These are phyloP conservation scores for Mastomys natalensis DNA, from an alignment of 2,113 vertebrate genomes.

Conservation along the genomic window DNA sequence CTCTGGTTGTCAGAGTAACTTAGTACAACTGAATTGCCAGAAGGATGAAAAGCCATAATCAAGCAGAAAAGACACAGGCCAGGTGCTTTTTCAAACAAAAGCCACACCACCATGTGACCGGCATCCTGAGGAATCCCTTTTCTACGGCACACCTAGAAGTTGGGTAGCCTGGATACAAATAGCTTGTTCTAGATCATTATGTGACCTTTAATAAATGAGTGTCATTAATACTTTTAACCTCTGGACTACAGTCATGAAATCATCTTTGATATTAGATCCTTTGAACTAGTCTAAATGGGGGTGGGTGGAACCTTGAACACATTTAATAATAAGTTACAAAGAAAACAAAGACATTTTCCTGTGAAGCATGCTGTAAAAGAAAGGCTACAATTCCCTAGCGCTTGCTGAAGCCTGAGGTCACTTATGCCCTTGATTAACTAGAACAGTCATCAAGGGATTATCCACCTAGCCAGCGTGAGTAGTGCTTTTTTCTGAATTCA, in stretches of 20 bases:
- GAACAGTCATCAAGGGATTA: constrained; percentile 83
- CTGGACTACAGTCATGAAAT: background rate
- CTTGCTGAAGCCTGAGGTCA: constrained; percentile 58
- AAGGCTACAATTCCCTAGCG: constrained; percentile 34
- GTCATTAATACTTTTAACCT: background rate
- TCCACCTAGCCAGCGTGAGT: constrained; percentile 77
- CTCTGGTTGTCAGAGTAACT: constrained; percentile 53
- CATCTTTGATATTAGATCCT: constrained; percentile 38
- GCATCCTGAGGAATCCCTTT: background rate
- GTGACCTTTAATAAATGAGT: constrained; percentile 34
- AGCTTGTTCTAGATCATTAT: background rate
- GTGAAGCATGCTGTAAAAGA: constrained; percentile 62
- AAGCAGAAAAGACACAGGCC: background rate
- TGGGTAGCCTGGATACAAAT: background rate
- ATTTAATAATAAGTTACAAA: constrained; percentile 55
- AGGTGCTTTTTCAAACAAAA: constrained; percentile 40
- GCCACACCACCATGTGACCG: background rate
- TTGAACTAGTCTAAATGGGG: constrained; percentile 29
- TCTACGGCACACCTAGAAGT: background rate
- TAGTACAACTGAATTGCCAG: constrained; percentile 74
- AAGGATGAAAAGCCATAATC: constrained; percentile 29
- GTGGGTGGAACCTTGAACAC: background rate
- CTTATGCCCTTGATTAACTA: constrained; percentile 85
- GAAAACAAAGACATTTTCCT: constrained; percentile 68
- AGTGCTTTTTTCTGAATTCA: constrained; percentile 80